Conservation (phyloP, 1,140 invertebrate genomes). For the Drosophila serrata region DNA sequence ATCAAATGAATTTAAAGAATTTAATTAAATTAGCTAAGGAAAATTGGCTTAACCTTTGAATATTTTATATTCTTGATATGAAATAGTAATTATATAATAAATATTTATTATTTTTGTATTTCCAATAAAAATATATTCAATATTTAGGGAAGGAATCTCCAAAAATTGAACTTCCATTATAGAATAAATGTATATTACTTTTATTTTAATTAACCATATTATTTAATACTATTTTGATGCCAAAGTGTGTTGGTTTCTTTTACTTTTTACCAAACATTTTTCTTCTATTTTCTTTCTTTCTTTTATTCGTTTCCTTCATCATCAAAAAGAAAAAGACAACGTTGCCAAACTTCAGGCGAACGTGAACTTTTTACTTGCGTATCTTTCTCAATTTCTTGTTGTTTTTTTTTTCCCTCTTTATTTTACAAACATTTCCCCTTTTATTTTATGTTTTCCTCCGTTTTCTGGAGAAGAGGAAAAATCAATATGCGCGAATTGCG, state of each 20-base stretch:
- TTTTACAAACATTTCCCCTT: constrained; percentile 19
- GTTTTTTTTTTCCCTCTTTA: constrained; percentile 22
- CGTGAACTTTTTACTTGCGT: constrained; percentile 24
- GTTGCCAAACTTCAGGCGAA: constrained; percentile 64
- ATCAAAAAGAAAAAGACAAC: neutral
- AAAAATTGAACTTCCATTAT: too few relatives aligned
- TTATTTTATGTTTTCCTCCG: constrained; percentile 21
- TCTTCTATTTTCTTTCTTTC: constrained; percentile 2
- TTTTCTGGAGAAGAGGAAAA: constrained; percentile 47
- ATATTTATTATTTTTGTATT: too few relatives aligned
- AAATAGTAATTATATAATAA: too few relatives aligned
- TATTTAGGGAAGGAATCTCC: too few relatives aligned
- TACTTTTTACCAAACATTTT: constrained; percentile 1
- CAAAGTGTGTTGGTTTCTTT: neutral
- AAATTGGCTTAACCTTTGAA: neutral
- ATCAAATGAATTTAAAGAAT: neutral
- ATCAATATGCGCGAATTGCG: constrained; percentile 69
- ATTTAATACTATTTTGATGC: neutral
- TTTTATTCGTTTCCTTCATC: constrained; percentile 9
- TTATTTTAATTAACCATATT: neutral
- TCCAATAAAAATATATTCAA: too few relatives aligned
- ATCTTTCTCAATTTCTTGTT: constrained; percentile 11
- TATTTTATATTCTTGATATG: too few relatives aligned
- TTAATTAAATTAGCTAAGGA: neutral
- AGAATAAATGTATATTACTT: too few relatives aligned